Evolutionary conservation across 2,113 vertebrate species (phyloP).

Genomic region (Trogon melanurus): DNA sequence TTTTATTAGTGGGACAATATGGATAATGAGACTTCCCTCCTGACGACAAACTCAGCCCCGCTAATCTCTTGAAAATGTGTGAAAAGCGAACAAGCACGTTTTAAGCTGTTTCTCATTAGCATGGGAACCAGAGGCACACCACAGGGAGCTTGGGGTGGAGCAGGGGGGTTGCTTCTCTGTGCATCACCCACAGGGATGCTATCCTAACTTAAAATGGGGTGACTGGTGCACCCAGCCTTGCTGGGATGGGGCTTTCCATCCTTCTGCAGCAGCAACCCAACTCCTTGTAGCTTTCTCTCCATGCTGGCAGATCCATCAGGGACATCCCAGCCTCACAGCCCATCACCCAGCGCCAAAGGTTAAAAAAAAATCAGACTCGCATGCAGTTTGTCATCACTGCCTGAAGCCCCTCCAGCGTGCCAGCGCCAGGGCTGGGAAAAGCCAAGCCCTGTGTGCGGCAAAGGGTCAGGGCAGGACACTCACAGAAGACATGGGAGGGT

Average conservation of each 20-base stretch:
- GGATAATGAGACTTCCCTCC: not conserved
- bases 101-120: not conserved
- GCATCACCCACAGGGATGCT: not conserved
- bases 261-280: not conserved
- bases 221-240: rapidly evolving
- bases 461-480: not conserved
- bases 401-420: not conserved
- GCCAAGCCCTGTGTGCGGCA: not conserved
- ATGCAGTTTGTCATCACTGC: not conserved
- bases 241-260: rapidly evolving
- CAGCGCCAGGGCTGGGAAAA: not conserved
- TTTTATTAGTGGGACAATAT: rapidly evolving
- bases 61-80: not conserved
- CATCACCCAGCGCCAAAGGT: rapidly evolving
- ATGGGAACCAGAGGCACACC: not conserved
- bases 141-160: not conserved
- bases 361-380: not conserved
- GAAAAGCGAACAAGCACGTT: not conserved
- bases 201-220: not conserved
- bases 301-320: rapidly evolving
- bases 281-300: not conserved
- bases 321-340: not conserved
- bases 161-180: not conserved
- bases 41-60: rapidly evolving
- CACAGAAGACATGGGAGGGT: not conserved